Percentiles rank a stretch among this genome's conserved stretches.
Evolutionary conservation across 2,888 invertebrate genomes (phyloP).

Genomic region (Brenthis hecate): DNA sequence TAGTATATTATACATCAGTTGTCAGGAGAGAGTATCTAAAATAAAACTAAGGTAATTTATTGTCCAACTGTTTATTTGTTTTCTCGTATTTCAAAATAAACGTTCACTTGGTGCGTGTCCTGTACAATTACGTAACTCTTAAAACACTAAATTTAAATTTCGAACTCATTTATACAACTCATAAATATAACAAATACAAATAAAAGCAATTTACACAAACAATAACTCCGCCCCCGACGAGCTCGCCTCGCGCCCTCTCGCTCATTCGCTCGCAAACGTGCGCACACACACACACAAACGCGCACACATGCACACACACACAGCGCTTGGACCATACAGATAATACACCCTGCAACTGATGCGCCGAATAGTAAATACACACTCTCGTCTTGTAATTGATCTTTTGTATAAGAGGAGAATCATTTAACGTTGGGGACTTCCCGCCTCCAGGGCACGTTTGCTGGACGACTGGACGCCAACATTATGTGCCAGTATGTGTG

Average conservation of each 20-base stretch:
- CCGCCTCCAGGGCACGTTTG: too few relatives aligned
- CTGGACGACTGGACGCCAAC: too few relatives aligned
- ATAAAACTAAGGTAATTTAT: constrained; percentile 55
- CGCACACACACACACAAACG: not conserved
- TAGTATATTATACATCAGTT: constrained; percentile 52
- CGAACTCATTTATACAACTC: constrained; percentile 57
- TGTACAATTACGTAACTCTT: constrained; percentile 50
- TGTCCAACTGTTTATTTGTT: constrained; percentile 76
- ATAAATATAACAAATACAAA: constrained; percentile 71
- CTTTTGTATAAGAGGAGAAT: too few relatives aligned
- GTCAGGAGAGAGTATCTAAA: constrained; percentile 35
- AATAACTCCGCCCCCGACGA: constrained; percentile 50
- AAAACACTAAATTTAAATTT: constrained; percentile 61
- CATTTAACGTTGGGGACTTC: too few relatives aligned
- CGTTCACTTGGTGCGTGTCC: constrained; percentile 40
- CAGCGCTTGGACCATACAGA: not conserved
- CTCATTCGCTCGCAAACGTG: not conserved
- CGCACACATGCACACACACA: not conserved
- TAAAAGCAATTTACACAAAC: constrained; percentile 69
- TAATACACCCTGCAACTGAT: too few relatives aligned
- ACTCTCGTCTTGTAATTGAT: too few relatives aligned
- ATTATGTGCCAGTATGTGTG: not conserved
- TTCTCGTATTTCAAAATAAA: constrained; percentile 55
- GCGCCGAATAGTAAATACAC: too few relatives aligned
- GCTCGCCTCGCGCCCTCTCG: constrained; percentile 19